These are phyloP conservation scores for Ranitomeya imitator DNA, from an alignment of 2,113 vertebrate species.

Conservation along the genomic window DNA sequence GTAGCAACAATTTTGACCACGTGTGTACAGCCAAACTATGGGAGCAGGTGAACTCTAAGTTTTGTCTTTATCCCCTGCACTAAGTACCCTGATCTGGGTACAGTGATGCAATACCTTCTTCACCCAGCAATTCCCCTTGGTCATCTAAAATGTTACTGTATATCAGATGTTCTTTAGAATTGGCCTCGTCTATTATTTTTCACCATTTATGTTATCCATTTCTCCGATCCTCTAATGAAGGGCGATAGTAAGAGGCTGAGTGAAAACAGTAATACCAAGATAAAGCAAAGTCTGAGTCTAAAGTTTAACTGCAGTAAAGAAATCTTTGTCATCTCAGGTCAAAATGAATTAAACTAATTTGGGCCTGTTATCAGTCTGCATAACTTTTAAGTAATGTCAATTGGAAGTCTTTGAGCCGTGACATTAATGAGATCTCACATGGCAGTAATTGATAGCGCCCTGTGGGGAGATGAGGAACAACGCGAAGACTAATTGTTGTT, in stretches of 20 bases:
- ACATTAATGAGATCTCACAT: conserved; percentile 43
- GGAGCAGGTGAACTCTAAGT: too few relatives aligned
- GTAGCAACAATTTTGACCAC: too few relatives aligned
- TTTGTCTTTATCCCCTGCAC: too few relatives aligned
- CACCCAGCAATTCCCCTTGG: too few relatives aligned
- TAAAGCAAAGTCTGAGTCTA: not conserved
- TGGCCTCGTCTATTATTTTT: not conserved
- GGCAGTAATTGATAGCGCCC: conserved; percentile 46
- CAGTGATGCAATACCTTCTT: too few relatives aligned
- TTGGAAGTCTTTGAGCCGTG: conserved; percentile 46
- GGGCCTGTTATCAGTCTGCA: conserved; percentile 34
- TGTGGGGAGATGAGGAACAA: conserved; percentile 37
- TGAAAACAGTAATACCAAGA: not conserved
- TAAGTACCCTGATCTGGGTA: too few relatives aligned
- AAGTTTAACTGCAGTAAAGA: conserved; percentile 15
- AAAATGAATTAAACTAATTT: conserved; percentile 51
- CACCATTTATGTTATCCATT: not conserved
- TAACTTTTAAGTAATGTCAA: conserved; percentile 48
- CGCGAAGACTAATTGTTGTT: conserved; percentile 26
- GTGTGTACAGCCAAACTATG: too few relatives aligned
- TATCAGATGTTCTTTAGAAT: not conserved
- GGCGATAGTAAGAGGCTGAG: not conserved
- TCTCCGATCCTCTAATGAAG: not conserved
- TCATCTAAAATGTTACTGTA: not conserved
- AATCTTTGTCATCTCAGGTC: conserved; percentile 39